Percentiles rank a stretch among this genome's conserved stretches.
These are phyloP conservation scores for Onchidella celtica DNA, from an alignment of 2,888 invertebrate genomes.

Conservation along the genomic window DNA sequence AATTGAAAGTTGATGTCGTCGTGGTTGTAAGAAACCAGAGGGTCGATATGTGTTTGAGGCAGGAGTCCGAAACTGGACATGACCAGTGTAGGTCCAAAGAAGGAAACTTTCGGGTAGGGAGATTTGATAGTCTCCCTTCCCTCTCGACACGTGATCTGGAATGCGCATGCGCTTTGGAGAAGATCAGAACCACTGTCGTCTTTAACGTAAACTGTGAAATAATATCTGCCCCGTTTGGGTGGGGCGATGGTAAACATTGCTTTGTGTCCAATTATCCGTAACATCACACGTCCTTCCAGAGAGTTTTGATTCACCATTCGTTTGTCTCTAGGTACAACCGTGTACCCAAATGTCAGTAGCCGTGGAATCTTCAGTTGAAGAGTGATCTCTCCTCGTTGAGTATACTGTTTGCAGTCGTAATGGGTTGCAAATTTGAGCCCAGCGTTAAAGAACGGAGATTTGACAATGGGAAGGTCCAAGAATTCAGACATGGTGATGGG, in stretches of 20 bases:
- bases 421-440: constrained; percentile 71
- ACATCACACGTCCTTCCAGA: constrained; percentile 71
- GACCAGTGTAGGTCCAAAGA: constrained; percentile 71
- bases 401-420: constrained; percentile 74
- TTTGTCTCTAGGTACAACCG: constrained; percentile 71
- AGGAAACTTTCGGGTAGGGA: constrained; percentile 72
- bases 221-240: constrained; percentile 79
- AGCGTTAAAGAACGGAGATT: constrained; percentile 81
- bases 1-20: constrained; percentile 70
- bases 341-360: constrained; percentile 73
- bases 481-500: constrained; percentile 81
- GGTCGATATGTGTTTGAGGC: constrained; percentile 72
- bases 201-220: constrained; percentile 79
- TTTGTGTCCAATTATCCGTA: constrained; percentile 72
- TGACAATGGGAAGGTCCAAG: constrained; percentile 80
- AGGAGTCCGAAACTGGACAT: constrained; percentile 66
- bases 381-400: constrained; percentile 72
- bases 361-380: constrained; percentile 72
- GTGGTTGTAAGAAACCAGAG: constrained; percentile 67
- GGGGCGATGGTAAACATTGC: constrained; percentile 79
- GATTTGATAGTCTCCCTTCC: constrained; percentile 67
- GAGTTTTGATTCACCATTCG: constrained; percentile 61
- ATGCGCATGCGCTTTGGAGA: constrained; percentile 77
- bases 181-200: constrained; percentile 75
- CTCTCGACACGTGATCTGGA: constrained; percentile 73